Percentiles rank a stretch among this genome's conserved stretches.
Conservation (phyloP, 2,888 invertebrate species). For the Habroteleia sp. region DNA sequence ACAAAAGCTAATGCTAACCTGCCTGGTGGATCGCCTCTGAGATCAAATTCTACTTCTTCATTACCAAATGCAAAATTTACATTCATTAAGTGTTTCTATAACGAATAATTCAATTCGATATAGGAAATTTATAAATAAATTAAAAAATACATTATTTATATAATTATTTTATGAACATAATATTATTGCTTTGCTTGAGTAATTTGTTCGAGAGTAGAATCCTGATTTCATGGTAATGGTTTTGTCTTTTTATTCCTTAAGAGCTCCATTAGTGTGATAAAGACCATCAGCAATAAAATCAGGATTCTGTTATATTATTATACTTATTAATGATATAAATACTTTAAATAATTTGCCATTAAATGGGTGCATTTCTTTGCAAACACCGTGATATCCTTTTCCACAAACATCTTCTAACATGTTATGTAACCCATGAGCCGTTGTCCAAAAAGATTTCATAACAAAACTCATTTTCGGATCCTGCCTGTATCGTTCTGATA, state of each 20-base stretch:
- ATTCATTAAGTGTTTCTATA: slow-evolving; percentile 86
- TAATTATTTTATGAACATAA: no score
- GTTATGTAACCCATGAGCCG: slow-evolving; percentile 87
- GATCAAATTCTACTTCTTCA: slow-evolving; percentile 87
- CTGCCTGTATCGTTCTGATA: slow-evolving; percentile 84
- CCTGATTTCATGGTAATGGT: no score
- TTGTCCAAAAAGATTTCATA: slow-evolving; percentile 88
- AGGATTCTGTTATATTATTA: no score
- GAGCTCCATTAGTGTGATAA: no score
- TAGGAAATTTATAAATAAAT: background rate
- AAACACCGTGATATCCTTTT: slow-evolving; percentile 82
- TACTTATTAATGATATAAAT: no score
- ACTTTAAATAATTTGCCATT: slow-evolving; percentile 86
- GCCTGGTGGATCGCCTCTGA: slow-evolving; percentile 89
- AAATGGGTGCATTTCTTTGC: slow-evolving; percentile 86
- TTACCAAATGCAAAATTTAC: slow-evolving; percentile 86
- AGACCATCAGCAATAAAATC: no score
- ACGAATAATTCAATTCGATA: slow-evolving; percentile 11
- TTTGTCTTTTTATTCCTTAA: no score
- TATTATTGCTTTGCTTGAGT: no score
- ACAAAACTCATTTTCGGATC: slow-evolving; percentile 91
- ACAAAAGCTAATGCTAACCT: slow-evolving; percentile 84
- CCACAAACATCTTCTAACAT: slow-evolving; percentile 87
- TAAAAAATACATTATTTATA: no score
- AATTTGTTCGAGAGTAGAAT: no score